Base-by-base conservation (phyloP, 2,797 vertebrate species). In the Adelosebastes latens region DNA sequence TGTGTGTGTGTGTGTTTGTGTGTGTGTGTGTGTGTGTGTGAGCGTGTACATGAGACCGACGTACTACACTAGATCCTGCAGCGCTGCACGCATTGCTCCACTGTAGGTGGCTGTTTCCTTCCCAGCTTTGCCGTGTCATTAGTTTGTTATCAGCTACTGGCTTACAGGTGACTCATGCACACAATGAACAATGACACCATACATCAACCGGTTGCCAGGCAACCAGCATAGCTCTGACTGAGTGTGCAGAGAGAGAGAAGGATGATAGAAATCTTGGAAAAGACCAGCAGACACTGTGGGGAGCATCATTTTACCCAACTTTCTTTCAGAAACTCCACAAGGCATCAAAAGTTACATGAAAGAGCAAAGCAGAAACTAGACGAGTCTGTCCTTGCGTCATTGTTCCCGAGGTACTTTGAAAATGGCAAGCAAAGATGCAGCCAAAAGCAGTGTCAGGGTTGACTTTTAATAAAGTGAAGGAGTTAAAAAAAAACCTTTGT, bases 161-260 rank as follows among this genome's bases (percentile, higher is more conserved):
- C 66, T 80, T 20, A 80, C 88, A 91, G 89, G 90, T 94, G 88
- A 90, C 76, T 89, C 86, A 83, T 56, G 68, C 86, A 77, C 85
- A 81, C 80, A 58, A 53, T 53, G 80, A 89, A 92, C 90, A 91
- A 93, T 89, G 86, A 89, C 80, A 81, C 71, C 73, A 86, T 56
- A 80, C 66, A 66, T 70, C 82, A 39, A 62, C 27, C 0, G 79
- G 81, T 78, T 80, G 63, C 89, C 75, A 7, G 65, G 82, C 77
- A 78, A 76, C 77, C 67, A 4, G 29, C 73, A 36, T 36, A 56
- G 75, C 75, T 68, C 55, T 4, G 7, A 56, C 72, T 29, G 49
- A 74, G 72, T 74, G 13, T 27, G 63, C 76, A 84, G 55, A 83
- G 36, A 65, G 25, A 31, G 25, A 24, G 9, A 27, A 14, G 29